phyloP scores from a whole-genome alignment of 2,888 invertebrate species.

The Periphyllus acericola region DNA sequence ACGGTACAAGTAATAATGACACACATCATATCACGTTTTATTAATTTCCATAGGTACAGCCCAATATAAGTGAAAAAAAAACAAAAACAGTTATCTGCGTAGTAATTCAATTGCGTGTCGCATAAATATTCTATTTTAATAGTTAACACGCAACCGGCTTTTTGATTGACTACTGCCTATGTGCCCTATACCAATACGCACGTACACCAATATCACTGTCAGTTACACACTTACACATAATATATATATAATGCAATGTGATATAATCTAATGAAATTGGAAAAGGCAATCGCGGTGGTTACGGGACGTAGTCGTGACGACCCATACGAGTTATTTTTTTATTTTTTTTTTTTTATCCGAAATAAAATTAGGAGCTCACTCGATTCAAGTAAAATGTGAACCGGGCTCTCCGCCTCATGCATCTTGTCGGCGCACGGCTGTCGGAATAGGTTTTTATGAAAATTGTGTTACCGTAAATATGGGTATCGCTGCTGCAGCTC shows the following conservation, averaged over 20 bases:
- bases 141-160: neutral
- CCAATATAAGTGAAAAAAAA: neutral
- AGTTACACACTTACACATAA: neutral
- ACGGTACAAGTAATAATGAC: neutral
- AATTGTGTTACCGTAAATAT: neutral
- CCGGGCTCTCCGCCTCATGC: neutral
- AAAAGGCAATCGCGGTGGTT: neutral
- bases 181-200: too few species aligned
- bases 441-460: neutral
- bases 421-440: neutral
- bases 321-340: too few species aligned
- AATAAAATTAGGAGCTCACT: neutral
- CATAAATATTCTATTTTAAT: constrained; percentile 14
- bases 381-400: neutral
- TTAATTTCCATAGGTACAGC: too few species aligned
- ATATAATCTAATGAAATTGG: neutral
- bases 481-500: neutral
- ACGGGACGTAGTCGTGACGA: neutral
- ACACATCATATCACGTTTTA: neutral
- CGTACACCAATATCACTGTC: neutral
- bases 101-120: neutral
- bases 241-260: neutral
- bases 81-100: neutral
- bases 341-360: neutral
- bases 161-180: neutral